These are phyloP conservation scores for Paradoxurus hermaphroditus DNA, from an alignment of 2,113 vertebrate species.

Conservation along the genomic window DNA sequence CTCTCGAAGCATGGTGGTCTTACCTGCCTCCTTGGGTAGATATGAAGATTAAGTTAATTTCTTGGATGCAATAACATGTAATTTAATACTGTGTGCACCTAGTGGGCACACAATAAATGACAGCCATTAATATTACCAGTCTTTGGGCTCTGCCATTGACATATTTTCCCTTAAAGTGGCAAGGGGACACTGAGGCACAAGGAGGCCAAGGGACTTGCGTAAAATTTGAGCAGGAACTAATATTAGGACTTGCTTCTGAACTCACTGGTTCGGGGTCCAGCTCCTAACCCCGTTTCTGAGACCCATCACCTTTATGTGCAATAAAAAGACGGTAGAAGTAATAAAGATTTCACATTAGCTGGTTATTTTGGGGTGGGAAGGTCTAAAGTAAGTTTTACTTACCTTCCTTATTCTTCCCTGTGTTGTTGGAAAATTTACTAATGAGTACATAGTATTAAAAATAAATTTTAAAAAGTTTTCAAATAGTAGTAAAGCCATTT, in stretches of 20 bases:
- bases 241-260: background rate
- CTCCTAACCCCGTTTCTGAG: background rate
- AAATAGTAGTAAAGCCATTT: background rate
- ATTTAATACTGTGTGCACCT: background rate
- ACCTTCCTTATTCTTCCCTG: background rate
- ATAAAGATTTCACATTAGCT: background rate
- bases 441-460: background rate
- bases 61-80: background rate
- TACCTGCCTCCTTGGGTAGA: background rate
- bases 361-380: background rate
- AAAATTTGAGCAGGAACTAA: background rate
- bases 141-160: background rate
- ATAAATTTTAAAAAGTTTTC: background rate
- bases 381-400: conserved; percentile 8
- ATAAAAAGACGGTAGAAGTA: background rate
- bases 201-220: background rate
- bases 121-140: background rate
- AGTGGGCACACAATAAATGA: background rate
- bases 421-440: background rate
- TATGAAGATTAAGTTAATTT: background rate
- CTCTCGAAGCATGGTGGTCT: background rate
- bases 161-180: background rate
- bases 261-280: background rate
- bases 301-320: background rate
- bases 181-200: background rate